phyloP scores from a whole-genome alignment of 2,113 vertebrate genomes.

The Cebus imitator region DNA sequence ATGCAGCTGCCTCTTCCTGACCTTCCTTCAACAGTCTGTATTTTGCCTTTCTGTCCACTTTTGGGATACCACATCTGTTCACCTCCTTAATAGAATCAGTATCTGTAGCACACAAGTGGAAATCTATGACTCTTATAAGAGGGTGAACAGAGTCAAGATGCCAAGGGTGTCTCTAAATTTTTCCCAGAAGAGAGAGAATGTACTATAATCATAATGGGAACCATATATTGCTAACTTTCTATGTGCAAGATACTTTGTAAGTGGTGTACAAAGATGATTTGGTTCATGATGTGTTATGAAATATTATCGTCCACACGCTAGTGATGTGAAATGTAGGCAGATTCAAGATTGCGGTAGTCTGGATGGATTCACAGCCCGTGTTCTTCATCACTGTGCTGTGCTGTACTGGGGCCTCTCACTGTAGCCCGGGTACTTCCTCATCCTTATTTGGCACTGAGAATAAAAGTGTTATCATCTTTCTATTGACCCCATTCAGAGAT shows the following conservation, averaged over 20 bases:
- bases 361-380: background rate
- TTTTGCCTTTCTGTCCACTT: conserved; percentile 39
- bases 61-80: conserved; percentile 1
- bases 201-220: background rate
- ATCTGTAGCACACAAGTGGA: background rate
- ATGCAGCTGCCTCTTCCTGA: conserved; percentile 49
- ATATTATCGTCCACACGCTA: background rate
- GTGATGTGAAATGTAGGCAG: background rate
- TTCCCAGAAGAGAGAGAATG: background rate
- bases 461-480: background rate
- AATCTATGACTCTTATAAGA: background rate
- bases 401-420: background rate
- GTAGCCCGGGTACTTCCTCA: background rate
- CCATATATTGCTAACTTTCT: background rate
- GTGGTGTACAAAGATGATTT: background rate
- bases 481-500: background rate
- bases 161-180: background rate
- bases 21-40: conserved; percentile 37
- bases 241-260: background rate
- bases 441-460: background rate
- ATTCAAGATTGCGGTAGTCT: background rate
- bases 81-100: background rate
- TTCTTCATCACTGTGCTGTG: background rate
- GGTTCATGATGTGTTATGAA: background rate
- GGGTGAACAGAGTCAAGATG: background rate